Base-by-base conservation (phyloP, 2,888 invertebrate species). In the Microctonus hyperodae region DNA sequence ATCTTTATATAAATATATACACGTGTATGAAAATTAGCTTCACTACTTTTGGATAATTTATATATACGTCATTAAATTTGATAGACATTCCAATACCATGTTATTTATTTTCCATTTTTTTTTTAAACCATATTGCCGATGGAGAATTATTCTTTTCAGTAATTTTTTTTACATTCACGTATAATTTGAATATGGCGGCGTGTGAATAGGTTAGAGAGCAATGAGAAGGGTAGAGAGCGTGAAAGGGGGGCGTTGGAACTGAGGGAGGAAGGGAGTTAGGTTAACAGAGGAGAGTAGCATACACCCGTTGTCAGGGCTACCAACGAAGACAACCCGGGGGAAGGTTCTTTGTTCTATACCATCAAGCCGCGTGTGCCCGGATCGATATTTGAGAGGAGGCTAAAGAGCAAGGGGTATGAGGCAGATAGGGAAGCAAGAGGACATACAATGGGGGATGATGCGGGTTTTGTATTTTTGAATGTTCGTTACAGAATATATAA, bases 281-380 rank as follows among this genome's bases (percentile, higher is more conserved):
- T 60, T 60, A 60, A 53, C 44, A 66, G 56, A 66, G 63, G 37
- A 63, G 48, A 62, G 60, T 11, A 28, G 44, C 51, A 59, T 28
- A 60, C 50, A 61, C 56, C 57, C 62, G 66, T 66, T 66, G 66
- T 66, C 66, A 66, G 50, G 66, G 66, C 66, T 66, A 66, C 66
- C 66, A 66, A 66, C 66, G 62, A 66, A 66, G 66, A 66, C 66
- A 66, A 62, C 63, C 66, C 61, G n/a, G 50, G 62, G 57, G 57
- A 28, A 35, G 66, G 66, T 50, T 62, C 66, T 66, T 66, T 66
- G 66, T 66, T 66, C 66, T 66, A 66, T 57, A 66, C 25, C 51
- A 66, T 62, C 35, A 62, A 61, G 57, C 66, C 62, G 62, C 62
- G 66, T 65, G 65, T 62, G 62, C 66, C 62, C 35, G 62, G 62